A percentile compares a stretch with the other conserved stretches of the same genome.
Conservation (phyloP, 1,140 invertebrate species). For the Sesamia nonagrioides region DNA sequence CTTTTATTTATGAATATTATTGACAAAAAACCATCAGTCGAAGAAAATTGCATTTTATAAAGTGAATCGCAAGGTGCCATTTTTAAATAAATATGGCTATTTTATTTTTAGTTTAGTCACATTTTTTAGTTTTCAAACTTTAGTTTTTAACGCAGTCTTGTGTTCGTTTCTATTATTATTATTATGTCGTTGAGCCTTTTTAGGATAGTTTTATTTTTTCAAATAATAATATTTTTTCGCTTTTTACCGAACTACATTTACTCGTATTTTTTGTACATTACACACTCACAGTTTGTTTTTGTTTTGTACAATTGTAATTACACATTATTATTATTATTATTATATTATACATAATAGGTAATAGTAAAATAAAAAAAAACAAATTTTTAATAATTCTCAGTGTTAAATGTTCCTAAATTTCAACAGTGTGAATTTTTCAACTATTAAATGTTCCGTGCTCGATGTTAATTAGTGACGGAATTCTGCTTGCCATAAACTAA, state of each 20-base stretch:
- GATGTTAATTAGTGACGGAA: constrained; percentile 62
- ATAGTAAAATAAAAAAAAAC: constrained; percentile 72
- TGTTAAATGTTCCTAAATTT: constrained; percentile 87
- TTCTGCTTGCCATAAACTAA: constrained; percentile 81
- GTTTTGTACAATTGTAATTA: constrained; percentile 60
- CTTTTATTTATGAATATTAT: constrained; percentile 38
- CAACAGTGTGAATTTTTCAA: constrained; percentile 81
- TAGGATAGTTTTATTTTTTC: constrained; percentile 58
- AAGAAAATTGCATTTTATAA: constrained; percentile 47
- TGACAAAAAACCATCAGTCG: constrained; percentile 40
- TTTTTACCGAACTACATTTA: constrained; percentile 53
- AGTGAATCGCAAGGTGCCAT: constrained; percentile 85
- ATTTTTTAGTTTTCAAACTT: constrained; percentile 73
- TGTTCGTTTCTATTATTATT: constrained; percentile 78
- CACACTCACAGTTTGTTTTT: constrained; percentile 68
- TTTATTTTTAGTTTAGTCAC: constrained; percentile 78
- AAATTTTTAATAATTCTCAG: constrained; percentile 83
- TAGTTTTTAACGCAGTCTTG: constrained; percentile 76
- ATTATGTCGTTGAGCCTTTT: constrained; percentile 66
- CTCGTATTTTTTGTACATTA: constrained; percentile 64
- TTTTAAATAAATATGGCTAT: constrained; percentile 82
- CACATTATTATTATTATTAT: constrained; percentile 63
- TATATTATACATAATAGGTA: constrained; percentile 75
- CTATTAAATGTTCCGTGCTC: constrained; percentile 62
- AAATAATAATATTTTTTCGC: constrained; percentile 47